Evolutionary conservation across 1,140 invertebrate genomes (phyloP).

Genomic region (Drosophila erecta): DNA sequence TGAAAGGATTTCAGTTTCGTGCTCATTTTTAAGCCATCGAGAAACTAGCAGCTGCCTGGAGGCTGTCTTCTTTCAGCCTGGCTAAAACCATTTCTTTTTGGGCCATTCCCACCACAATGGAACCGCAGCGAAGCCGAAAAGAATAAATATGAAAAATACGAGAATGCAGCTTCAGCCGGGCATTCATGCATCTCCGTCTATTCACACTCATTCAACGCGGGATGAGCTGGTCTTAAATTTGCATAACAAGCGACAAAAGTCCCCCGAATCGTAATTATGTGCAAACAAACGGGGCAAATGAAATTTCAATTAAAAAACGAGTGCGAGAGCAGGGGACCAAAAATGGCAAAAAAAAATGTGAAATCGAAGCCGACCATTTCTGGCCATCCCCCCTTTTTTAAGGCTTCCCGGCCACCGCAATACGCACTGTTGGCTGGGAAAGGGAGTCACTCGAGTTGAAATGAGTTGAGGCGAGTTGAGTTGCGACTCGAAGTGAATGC

Average conservation of each 20-base stretch:
- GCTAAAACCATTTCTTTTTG: conserved; percentile 26
- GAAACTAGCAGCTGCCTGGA: conserved; percentile 25
- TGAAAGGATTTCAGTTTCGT: conserved; percentile 43
- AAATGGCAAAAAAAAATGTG: conserved; percentile 70
- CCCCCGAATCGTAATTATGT: conserved; percentile 68
- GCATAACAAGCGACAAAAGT: conserved; percentile 58
- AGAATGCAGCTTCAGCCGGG: conserved; percentile 20
- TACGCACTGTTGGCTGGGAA: conserved; percentile 32
- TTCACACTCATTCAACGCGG: conserved; percentile 31
- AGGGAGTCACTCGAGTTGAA: conserved; percentile 24
- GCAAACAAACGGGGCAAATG: conserved; percentile 75
- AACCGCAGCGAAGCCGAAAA: conserved; percentile 27
- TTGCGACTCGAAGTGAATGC: conserved; percentile 36
- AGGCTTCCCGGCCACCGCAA: conserved; percentile 52
- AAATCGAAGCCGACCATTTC: conserved; percentile 64
- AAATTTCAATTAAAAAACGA: conserved; percentile 75
- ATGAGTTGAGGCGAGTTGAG: background rate
- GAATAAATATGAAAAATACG: conserved; percentile 8
- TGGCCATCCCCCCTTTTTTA: conserved; percentile 39
- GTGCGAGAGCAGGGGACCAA: background rate
- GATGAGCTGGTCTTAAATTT: conserved; percentile 49
- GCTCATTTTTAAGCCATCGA: conserved; percentile 32
- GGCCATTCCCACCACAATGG: conserved; percentile 27
- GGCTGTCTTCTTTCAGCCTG: conserved; percentile 36
- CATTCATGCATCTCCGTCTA: conserved; percentile 26